phyloP scores from a whole-genome alignment of 2,113 vertebrate species.

The Hemiprocne comata region DNA sequence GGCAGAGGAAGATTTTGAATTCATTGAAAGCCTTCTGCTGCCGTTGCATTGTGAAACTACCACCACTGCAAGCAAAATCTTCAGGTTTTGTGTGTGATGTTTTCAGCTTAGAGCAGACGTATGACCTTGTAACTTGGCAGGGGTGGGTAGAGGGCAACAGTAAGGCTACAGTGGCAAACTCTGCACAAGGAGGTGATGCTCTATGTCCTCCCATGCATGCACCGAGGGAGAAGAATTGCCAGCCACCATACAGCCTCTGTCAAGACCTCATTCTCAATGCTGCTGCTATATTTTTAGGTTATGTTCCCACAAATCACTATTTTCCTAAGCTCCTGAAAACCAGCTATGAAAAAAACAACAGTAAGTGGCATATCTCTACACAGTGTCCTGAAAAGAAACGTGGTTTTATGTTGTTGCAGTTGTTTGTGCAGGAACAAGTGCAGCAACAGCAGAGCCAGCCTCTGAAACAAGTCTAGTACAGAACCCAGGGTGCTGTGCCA shows the following conservation, averaged over 20 bases:
- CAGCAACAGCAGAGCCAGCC: neutral
- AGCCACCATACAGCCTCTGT: neutral
- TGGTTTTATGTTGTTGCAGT: neutral
- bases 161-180: accelerated
- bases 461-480: neutral
- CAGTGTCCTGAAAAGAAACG: neutral
- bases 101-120: neutral
- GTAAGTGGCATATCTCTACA: neutral
- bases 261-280: neutral
- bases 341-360: neutral
- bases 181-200: neutral
- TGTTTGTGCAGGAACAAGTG: neutral
- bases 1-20: neutral
- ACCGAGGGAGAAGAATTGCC: neutral
- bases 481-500: neutral
- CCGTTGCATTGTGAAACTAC: neutral
- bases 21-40: neutral
- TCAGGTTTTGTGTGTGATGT: neutral
- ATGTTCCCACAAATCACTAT: neutral
- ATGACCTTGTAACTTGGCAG: neutral
- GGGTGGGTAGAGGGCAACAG: accelerated
- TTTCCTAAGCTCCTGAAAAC: neutral
- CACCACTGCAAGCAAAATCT: accelerated
- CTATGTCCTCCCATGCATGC: accelerated
- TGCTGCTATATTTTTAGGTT: neutral